Base-by-base conservation (phyloP, 2,113 vertebrate genomes). In the Platysternon megacephalum region DNA sequence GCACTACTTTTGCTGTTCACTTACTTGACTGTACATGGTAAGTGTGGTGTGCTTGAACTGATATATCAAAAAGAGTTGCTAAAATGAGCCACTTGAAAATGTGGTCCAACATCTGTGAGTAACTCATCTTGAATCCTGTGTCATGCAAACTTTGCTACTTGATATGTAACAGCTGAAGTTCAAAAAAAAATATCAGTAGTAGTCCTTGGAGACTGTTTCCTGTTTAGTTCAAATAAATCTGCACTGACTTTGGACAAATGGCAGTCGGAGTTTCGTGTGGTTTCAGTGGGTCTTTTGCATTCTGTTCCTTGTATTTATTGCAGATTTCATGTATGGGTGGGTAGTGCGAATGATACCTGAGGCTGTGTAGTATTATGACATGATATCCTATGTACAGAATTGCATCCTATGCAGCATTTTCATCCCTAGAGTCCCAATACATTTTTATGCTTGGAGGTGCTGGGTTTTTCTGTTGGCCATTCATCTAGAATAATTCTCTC, bases 331-430 rank as follows among this genome's bases (percentile, higher is more conserved):
- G 48, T 0, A 0, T 42, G 5, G 29, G 7, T 65, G 81, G 52
- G 44, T 13, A 56, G 78, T 86, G 48, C 85, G 8, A 82, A 53
- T 4, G 56, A 3, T 83, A 94, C 44, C 1, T 1, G n/a, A 94
- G 19, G 78, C 55, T 11, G 28, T 74, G 44, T 32, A 88, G 19
- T 46, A 76, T 68, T 93, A 17, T 93, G 81, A 82, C 90, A 83
- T 79, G 92, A 91, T 51, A 5, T 39, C 81, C 93, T 91, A n/a
- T 93, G 95, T 87, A 26, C 79, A 86, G 79, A 88, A 80, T 92
- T 52, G 87, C 85, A 85, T 89, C 55, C 92, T 95, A 83, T 46
- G 94, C 74, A 92, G 85, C 85, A 51, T 76, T 95, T 94, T 88
- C 13, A 19, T 79, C 46, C 90, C 42, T 87, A 87, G 74, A 58